Conservation (phyloP, 1,140 invertebrate species). For the Drosophila guanche region DNA sequence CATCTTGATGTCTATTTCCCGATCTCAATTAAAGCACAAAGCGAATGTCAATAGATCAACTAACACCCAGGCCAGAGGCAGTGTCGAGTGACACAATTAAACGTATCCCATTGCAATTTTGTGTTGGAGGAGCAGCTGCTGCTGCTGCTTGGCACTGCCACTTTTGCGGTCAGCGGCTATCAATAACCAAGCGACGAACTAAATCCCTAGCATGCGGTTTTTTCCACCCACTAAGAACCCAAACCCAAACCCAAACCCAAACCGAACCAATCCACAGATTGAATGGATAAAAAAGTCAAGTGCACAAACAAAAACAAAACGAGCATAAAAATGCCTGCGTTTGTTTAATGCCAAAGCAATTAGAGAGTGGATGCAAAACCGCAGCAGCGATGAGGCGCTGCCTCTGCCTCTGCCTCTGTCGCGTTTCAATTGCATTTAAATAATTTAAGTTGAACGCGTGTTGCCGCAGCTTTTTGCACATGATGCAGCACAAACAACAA, state of each 20-base stretch:
- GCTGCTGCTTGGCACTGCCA: conserved; percentile 25
- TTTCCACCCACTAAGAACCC: conserved; percentile 2
- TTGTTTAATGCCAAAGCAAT: conserved; percentile 48
- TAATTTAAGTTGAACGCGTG: conserved; percentile 49
- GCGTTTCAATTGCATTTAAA: conserved; percentile 55
- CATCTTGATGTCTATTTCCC: conserved; percentile 42
- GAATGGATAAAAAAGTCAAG: conserved; percentile 32
- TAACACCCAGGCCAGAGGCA: conserved; percentile 34
- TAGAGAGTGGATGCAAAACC: conserved; percentile 33
- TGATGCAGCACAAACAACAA: conserved; percentile 36
- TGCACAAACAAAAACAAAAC: conserved; percentile 26
- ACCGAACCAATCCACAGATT: not conserved
- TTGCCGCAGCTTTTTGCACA: conserved; percentile 22
- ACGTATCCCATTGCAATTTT: conserved; percentile 49
- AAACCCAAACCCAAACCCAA: conserved; percentile 6
- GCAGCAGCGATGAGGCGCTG: conserved; percentile 4
- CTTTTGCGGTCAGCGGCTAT: conserved; percentile 67
- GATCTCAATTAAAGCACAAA: conserved; percentile 60
- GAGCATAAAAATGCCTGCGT: conserved; percentile 41
- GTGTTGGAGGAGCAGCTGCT: not conserved
- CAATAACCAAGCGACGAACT: conserved; percentile 66
- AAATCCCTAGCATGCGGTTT: conserved; percentile 74
- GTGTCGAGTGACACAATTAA: conserved; percentile 53
- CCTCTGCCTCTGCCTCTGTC: conserved; percentile 22
- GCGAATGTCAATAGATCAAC: conserved; percentile 75